Percentiles rank a stretch among this genome's conserved stretches.
phyloP scores from a whole-genome alignment of 2,797 vertebrate species.

The Hippopotamyrus pictus region DNA sequence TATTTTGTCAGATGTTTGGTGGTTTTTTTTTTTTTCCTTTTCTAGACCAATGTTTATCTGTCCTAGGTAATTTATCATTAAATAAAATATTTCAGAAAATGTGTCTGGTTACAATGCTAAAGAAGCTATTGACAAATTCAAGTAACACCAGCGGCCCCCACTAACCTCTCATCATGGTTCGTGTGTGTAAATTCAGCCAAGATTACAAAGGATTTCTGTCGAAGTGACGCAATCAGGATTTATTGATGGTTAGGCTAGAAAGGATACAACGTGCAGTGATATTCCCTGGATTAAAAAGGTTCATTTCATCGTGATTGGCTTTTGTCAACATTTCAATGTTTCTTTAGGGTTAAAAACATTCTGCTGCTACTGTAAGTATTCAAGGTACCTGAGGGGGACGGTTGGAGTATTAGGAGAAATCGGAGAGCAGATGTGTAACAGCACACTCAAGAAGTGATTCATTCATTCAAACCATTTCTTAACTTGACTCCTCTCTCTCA shows the following conservation, averaged over 20 bases:
- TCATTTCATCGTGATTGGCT: not conserved
- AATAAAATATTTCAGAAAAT: not conserved
- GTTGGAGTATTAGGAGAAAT: not conserved
- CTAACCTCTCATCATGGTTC: not conserved
- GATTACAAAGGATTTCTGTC: not conserved
- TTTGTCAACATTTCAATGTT: not conserved
- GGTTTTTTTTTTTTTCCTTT: slow-evolving; percentile 11
- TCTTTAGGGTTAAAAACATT: not conserved
- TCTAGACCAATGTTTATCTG: not conserved
- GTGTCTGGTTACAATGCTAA: not conserved
- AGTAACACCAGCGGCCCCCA: not conserved
- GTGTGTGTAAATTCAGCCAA: not conserved
- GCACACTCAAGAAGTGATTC: not conserved
- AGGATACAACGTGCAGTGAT: not conserved
- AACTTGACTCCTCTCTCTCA: not conserved
- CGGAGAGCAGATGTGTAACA: not conserved
- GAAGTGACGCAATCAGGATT: not conserved
- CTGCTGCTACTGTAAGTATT: not conserved
- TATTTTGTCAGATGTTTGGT: not conserved
- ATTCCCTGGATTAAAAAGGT: not conserved
- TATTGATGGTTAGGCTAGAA: not conserved
- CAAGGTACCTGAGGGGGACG: not conserved
- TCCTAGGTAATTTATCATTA: slow-evolving; percentile 20
- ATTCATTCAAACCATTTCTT: not conserved
- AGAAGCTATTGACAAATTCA: not conserved